Conservation (phyloP, 2,113 vertebrate species). For the Camelus bactrianus region DNA sequence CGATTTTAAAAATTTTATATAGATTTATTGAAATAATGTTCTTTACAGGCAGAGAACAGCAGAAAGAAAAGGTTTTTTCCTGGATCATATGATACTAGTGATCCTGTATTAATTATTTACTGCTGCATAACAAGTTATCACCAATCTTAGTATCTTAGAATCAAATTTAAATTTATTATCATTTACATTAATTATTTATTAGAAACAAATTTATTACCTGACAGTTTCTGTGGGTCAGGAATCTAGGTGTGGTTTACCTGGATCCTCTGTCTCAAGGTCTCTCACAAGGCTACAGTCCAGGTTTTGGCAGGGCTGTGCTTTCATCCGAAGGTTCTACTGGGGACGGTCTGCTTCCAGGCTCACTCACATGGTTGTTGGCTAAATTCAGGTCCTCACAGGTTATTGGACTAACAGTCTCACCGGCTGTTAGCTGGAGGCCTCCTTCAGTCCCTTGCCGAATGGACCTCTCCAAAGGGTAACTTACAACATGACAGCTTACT, state of each 20-base stretch:
- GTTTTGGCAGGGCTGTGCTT: neutral
- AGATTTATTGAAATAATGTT: conserved; percentile 19
- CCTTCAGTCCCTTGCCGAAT: neutral
- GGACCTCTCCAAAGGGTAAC: neutral
- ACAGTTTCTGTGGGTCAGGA: neutral
- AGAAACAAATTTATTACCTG: neutral
- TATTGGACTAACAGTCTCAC: neutral
- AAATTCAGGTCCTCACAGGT: neutral
- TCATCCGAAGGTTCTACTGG: neutral
- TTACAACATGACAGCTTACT: neutral
- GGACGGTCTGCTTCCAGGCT: neutral
- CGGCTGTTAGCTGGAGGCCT: neutral
- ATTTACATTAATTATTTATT: neutral
- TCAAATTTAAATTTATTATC: neutral
- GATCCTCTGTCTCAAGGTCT: neutral
- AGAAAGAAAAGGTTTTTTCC: conserved; percentile 46
- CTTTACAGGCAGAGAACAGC: conserved; percentile 12
- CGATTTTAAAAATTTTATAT: conserved; percentile 4
- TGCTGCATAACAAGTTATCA: neutral
- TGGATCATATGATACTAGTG: neutral
- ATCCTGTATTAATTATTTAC: conserved; percentile 23
- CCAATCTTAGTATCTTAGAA: conserved; percentile 15
- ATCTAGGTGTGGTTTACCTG: neutral
- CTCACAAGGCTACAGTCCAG: neutral
- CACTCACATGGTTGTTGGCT: neutral